Conservation (phyloP, 2,113 vertebrate genomes). For the Nipponia nippon region DNA sequence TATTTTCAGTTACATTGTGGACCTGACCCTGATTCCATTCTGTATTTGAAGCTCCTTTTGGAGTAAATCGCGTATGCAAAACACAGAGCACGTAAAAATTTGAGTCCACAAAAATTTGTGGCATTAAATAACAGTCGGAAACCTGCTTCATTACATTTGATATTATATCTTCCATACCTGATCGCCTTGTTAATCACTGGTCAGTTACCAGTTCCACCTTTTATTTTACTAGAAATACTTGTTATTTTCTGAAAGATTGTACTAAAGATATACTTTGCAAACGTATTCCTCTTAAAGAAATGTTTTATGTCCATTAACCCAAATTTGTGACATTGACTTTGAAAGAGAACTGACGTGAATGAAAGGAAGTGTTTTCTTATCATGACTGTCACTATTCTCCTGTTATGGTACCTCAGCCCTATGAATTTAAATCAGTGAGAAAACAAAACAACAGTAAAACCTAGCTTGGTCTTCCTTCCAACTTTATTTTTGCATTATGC, state of each 20-base stretch:
- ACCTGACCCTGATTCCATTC: neutral
- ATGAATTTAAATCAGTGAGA: slow-evolving; percentile 12
- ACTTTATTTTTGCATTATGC: neutral
- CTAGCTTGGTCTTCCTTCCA: neutral
- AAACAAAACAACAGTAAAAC: neutral
- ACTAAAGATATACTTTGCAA: slow-evolving; percentile 7
- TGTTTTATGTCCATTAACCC: neutral
- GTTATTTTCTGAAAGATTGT: slow-evolving; percentile 37
- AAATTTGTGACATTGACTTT: neutral
- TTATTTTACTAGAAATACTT: slow-evolving; percentile 25
- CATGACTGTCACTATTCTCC: neutral
- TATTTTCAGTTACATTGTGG: neutral
- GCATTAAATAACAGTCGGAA: neutral
- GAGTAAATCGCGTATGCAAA: neutral
- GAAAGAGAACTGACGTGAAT: neutral
- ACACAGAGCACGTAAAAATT: neutral
- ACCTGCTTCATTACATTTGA: neutral
- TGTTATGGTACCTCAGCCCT: neutral
- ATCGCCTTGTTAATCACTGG: neutral
- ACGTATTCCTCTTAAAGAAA: slow-evolving; percentile 14
- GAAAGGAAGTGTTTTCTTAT: slow-evolving; percentile 7
- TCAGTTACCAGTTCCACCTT: slow-evolving; percentile 14
- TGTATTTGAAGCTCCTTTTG: neutral
- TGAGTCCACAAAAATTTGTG: neutral
- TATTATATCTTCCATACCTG: neutral